Evolutionary conservation across 2,888 invertebrate genomes (phyloP), one percentile per base, ranked within the genome.

Genomic region (Sinhomidia bicolor): DNA sequence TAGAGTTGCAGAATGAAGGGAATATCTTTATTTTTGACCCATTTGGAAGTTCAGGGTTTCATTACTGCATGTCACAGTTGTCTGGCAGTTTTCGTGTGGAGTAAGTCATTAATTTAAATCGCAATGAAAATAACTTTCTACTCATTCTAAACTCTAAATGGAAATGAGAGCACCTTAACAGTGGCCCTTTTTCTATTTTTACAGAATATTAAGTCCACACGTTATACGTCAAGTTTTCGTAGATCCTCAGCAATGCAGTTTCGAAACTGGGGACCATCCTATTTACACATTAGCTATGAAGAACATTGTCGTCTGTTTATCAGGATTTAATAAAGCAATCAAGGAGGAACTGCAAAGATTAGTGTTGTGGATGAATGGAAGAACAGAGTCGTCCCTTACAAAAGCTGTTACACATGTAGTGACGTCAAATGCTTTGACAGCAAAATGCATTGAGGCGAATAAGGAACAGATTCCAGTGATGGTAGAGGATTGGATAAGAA

Each of bases 221-320:
- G 85, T 89, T 14, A 20, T 98, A 17, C 94, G 96, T 78, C 85
- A 90, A 10, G 78, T 85, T 0, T 84, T 90, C 5, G 62, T 20
- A 17, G 29, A 81, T 12, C 79, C 82, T 5, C 65, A 79, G 10
- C 47, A 78, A 5, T 96, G 98, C 91, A 17, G n/a, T 10, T 76
- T 81, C 44, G 98, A 98, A 0, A 95, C 96, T 83, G 96, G 95
- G 5, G 95, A 95, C 0, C 96, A 95, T 92, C 97, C 98, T 0
- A 95, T 98, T 0, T 97, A 95, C 92, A 97, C 96, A 29, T 95
- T 97, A 76, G 96, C 97, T 0, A 97, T 98, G 98, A 94, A 95
- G 91, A 95, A 95, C 23, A 93, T 96, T 29, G 94, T 96, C 6
- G 94, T 97, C 32, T 96, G 96, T 2, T 95, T 95, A 17, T 96